phyloP scores from a whole-genome alignment of 2,888 invertebrate genomes.

The Hirtodrosophila histrioides region DNA sequence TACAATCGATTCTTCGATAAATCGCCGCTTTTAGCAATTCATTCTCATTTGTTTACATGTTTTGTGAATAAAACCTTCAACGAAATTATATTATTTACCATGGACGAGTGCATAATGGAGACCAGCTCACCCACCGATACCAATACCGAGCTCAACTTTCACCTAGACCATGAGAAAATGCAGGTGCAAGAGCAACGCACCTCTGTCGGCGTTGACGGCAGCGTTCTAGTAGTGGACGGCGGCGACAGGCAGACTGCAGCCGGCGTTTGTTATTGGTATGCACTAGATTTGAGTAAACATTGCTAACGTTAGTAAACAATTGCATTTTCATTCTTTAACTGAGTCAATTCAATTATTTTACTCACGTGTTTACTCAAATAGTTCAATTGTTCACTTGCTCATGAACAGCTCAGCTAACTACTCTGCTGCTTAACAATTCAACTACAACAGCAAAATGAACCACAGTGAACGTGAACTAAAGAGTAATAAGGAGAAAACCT shows the following conservation, averaged over 20 bases:
- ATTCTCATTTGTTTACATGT: slow-evolving; percentile 65
- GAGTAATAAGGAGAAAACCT: no score
- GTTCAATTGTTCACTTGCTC: no score
- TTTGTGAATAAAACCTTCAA: slow-evolving; percentile 65
- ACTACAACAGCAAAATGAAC: no score
- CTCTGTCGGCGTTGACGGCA: slow-evolving; percentile 7
- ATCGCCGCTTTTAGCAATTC: slow-evolving; percentile 6
- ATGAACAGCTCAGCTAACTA: no score
- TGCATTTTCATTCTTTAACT: no score
- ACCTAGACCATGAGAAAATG: slow-evolving; percentile 68
- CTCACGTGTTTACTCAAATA: no score
- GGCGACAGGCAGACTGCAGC: slow-evolving; percentile 51
- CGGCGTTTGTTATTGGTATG: slow-evolving; percentile 83
- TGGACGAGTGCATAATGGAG: slow-evolving; percentile 77
- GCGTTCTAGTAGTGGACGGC: slow-evolving; percentile 26
- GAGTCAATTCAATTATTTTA: no score
- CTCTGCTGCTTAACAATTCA: no score
- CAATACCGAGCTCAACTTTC: slow-evolving; percentile 59
- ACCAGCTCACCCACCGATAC: slow-evolving; percentile 68
- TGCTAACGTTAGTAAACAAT: no score
- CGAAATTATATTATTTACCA: slow-evolving; percentile 27
- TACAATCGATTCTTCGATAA: slow-evolving; percentile 1
- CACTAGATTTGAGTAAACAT: not conserved
- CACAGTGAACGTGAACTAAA: no score
- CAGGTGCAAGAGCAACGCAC: slow-evolving; percentile 46